Evolutionary conservation across 1,140 invertebrate genomes (phyloP).

Genomic region (Parapsyche elsis): DNA sequence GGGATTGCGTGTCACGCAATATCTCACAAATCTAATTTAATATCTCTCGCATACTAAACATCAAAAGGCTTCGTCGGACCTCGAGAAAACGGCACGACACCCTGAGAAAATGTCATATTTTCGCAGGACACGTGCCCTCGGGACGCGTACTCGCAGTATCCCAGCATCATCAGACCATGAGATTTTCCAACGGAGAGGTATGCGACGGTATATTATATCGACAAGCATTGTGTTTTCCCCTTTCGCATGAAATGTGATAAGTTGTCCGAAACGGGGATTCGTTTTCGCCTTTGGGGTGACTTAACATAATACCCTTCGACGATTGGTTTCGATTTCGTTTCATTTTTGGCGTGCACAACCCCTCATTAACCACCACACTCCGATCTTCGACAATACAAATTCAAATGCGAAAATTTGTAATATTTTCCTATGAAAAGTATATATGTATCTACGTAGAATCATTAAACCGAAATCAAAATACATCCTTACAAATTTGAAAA

Average conservation of each 20-base stretch:
- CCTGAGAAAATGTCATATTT: constrained; percentile 21
- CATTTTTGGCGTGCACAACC: background rate
- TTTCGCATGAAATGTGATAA: constrained; percentile 32
- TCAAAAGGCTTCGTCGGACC: constrained; percentile 46
- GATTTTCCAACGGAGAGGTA: background rate
- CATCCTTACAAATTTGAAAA: too few relatives aligned
- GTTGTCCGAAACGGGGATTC: constrained; percentile 9
- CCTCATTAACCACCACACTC: background rate
- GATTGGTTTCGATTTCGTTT: constrained; percentile 6
- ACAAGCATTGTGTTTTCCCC: constrained; percentile 18
- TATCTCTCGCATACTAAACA: constrained; percentile 52
- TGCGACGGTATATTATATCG: background rate
- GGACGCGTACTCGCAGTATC: background rate
- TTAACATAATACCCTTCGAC: background rate
- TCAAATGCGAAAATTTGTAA: background rate
- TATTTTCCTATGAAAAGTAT: too few relatives aligned
- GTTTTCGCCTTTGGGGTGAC: constrained; percentile 5
- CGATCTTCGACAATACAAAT: background rate
- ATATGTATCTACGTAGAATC: too few relatives aligned
- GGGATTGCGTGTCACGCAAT: constrained; percentile 54
- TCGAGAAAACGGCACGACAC: background rate
- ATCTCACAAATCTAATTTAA: constrained; percentile 52
- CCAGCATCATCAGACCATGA: background rate
- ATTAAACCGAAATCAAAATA: too few relatives aligned
- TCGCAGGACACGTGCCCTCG: background rate